phyloP scores from a whole-genome alignment of 1,140 invertebrate species.

The Drosophila pectinifera region DNA sequence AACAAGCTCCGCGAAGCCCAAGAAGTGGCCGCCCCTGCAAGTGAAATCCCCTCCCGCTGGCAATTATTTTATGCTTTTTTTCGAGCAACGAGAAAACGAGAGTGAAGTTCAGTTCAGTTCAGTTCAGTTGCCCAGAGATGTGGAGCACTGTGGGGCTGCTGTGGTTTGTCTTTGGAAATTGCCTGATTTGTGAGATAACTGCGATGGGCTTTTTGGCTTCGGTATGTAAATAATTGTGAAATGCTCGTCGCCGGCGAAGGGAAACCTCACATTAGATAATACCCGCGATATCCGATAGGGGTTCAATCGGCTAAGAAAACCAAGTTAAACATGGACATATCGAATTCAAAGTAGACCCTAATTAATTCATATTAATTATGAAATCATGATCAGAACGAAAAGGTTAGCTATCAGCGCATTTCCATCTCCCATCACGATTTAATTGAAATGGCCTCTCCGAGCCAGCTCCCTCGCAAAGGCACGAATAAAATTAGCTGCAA shows the following conservation, averaged over 20 bases:
- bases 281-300: conserved; percentile 5
- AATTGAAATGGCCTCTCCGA: conserved; percentile 66
- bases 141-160: conserved; percentile 29
- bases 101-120: conserved; percentile 79
- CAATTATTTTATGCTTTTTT: conserved; percentile 74
- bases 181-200: conserved; percentile 55
- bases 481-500: conserved; percentile 50
- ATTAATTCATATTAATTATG: conserved; percentile 43
- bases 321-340: conserved; percentile 24
- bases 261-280: conserved; percentile 29
- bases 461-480: conserved; percentile 40
- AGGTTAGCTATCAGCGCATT: conserved; percentile 41
- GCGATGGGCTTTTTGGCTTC: conserved; percentile 14
- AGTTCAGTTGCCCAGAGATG: conserved; percentile 51
- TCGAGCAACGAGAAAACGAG: conserved; percentile 71
- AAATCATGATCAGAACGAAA: conserved; percentile 36
- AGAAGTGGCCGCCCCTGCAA: conserved; percentile 57
- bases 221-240: conserved; percentile 50
- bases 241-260: conserved; percentile 16
- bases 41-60: conserved; percentile 29
- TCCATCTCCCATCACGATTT: conserved; percentile 68
- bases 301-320: conserved; percentile 9
- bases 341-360: conserved; percentile 23
- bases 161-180: conserved; percentile 61
- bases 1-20: conserved; percentile 59